A percentile compares a stretch with the other conserved stretches of the same genome.
phyloP scores from a whole-genome alignment of 2,888 invertebrate species.

The Marronus borbonicus region DNA sequence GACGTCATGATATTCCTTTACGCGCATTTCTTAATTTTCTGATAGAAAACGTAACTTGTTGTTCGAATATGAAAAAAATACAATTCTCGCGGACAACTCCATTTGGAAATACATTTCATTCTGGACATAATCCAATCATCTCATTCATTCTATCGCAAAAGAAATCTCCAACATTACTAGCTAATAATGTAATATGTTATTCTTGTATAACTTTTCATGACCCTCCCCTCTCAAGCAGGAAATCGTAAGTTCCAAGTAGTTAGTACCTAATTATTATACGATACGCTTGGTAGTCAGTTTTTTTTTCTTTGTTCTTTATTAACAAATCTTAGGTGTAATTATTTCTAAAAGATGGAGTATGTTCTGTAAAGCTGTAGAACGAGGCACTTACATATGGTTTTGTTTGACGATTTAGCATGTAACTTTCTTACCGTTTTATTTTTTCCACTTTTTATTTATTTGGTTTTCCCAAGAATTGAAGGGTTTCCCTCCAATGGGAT shows the following conservation, averaged over 20 bases:
- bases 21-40: too few relatives aligned
- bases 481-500: too few relatives aligned
- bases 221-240: conserved; percentile 77
- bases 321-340: conserved; percentile 48
- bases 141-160: too few relatives aligned
- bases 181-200: conserved; percentile 7
- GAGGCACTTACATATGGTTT: background rate
- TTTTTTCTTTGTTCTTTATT: conserved; percentile 34
- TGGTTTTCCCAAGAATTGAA: too few relatives aligned
- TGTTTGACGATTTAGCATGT: conserved; percentile 49
- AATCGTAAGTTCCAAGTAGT: conserved; percentile 78
- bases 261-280: background rate
- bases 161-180: background rate
- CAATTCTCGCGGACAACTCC: too few relatives aligned
- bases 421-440: conserved; percentile 57
- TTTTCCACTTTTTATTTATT: background rate
- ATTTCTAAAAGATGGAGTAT: background rate
- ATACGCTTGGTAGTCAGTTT: background rate
- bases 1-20: too few relatives aligned
- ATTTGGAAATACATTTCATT: too few relatives aligned
- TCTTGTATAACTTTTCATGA: conserved; percentile 55
- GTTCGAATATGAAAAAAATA: too few relatives aligned
- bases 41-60: too few relatives aligned
- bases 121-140: too few relatives aligned
- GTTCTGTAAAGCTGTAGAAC: conserved; percentile 5